These are phyloP conservation scores for Steinernema khuongi DNA, from an alignment of 1,140 invertebrate species.

Conservation along the genomic window DNA sequence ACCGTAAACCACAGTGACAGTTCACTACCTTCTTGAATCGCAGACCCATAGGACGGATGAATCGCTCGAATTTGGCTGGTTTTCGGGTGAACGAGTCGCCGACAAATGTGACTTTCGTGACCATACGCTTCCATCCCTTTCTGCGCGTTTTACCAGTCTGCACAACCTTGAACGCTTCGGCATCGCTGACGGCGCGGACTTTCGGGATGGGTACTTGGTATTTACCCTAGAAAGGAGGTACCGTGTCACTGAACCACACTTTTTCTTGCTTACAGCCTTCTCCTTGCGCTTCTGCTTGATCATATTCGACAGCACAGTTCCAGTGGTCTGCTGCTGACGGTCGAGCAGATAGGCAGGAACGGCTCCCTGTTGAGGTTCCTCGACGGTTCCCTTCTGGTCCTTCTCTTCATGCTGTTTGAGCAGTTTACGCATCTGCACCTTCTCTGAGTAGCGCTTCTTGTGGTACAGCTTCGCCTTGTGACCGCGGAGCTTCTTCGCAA, in stretches of 20 bases:
- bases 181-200: slow-evolving; percentile 91
- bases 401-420: slow-evolving; percentile 64
- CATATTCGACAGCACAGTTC: slow-evolving; percentile 96
- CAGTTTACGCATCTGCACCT: slow-evolving; percentile 63
- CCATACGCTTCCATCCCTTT: slow-evolving; percentile 99
- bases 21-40: slow-evolving; percentile 71
- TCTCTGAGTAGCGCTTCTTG: slow-evolving; percentile 90
- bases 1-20: too few species aligned
- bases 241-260: slow-evolving; percentile 10
- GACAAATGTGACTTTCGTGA: slow-evolving; percentile 95
- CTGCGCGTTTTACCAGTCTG: slow-evolving; percentile 87
- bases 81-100: slow-evolving; percentile 97
- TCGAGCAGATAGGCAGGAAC: slow-evolving; percentile 92
- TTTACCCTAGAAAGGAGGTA: slow-evolving; percentile 70
- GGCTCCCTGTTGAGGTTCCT: slow-evolving; percentile 79
- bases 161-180: slow-evolving; percentile 92
- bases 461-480: slow-evolving; percentile 97
- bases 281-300: slow-evolving; percentile 99
- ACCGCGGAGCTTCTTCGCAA: slow-evolving; percentile 83
- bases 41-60: slow-evolving; percentile 95
- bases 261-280: slow-evolving; percentile 69
- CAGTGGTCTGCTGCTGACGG: slow-evolving; percentile 78
- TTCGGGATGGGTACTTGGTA: slow-evolving; percentile 99
- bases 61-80: slow-evolving; percentile 97
- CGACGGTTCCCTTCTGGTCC: slow-evolving; percentile 72